phyloP scores from a whole-genome alignment of 2,888 invertebrate genomes.

The Branchipolynoe longqiensis region DNA sequence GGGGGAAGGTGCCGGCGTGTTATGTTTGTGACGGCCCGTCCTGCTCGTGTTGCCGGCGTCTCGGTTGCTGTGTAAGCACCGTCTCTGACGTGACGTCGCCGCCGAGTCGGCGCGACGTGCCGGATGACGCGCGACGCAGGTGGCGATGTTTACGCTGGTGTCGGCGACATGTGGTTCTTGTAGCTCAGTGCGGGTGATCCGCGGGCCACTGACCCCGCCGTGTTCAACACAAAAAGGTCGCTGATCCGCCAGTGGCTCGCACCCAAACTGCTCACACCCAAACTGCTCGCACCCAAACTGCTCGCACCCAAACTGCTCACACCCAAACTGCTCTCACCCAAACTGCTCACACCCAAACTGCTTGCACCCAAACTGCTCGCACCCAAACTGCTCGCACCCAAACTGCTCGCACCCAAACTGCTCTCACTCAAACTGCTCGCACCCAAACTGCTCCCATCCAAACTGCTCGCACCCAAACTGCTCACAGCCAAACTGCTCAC shows the following conservation, averaged over 20 bases:
- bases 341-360: too few species aligned
- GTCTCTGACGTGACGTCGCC: slow-evolving; percentile 32
- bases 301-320: too few species aligned
- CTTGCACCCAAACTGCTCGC: too few species aligned
- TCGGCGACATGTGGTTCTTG: slow-evolving; percentile 25
- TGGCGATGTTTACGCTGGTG: background rate
- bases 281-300: too few species aligned
- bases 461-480: too few species aligned
- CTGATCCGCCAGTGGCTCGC: background rate
- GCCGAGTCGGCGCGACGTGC: background rate
- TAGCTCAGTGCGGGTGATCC: background rate
- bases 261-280: too few species aligned
- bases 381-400: too few species aligned
- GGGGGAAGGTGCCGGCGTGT: background rate
- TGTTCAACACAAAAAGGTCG: slow-evolving; percentile 38
- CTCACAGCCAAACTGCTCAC: too few species aligned
- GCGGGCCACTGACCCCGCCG: slow-evolving; percentile 13
- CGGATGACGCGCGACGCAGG: background rate
- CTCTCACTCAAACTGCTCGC: too few species aligned
- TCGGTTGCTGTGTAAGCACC: slow-evolving; percentile 32
- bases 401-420: too few species aligned
- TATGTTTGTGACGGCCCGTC: background rate
- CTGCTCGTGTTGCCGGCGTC: slow-evolving; percentile 10
- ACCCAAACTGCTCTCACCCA: too few species aligned
- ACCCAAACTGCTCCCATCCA: too few species aligned